Base-by-base conservation (phyloP, 2,888 invertebrate genomes). In the Blera fallax region DNA sequence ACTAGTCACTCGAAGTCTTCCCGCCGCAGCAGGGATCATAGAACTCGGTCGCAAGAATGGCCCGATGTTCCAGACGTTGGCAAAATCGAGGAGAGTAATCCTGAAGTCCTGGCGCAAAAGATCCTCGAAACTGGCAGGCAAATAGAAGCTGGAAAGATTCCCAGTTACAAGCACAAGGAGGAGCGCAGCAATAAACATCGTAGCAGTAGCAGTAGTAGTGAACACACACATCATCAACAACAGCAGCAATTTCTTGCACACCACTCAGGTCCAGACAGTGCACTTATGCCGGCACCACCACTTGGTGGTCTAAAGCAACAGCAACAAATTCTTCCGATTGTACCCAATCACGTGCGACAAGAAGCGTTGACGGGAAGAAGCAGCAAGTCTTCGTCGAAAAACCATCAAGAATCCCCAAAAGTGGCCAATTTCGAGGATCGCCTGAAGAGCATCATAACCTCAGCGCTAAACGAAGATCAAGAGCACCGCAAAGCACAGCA, bases 1-100 rank as follows among this genome's bases (percentile, higher is more conserved):
- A 50, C 82, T 64, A 81, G 80, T 88, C 91, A 91, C 79, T 88
- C 88, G 4, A 91, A 94, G 88, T 92, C 93, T 0, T 93, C 94
- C 0, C 93, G 96, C 29, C 95, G 95, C 89, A 94, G 93, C 77
- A 93, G 95, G 16, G 96, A 97, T 88, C 95, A 95, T 88, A 94
- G 97, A 16, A 95, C 96, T 5, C 94, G 97, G 2, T 96, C 97
- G 0, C 97, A 97, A 90, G 97, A 97, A 90, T 97, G 97, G 97
- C 97, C 97, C 0, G 97, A 97, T 89, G 96, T 97, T 32, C 97
- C 97, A 1, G 97, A 97, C 88, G 95, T 97, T 65, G 96, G 96
- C 1, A 97, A 97, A 92, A 97, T 97, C 80, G 96, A 97, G 90
- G 98, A 98, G 90, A 97, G 97, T 90, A 97, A 98, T 92, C 97